Evolutionary conservation across 1,140 invertebrate genomes (phyloP).

Genomic region (Drosophila virilis): DNA sequence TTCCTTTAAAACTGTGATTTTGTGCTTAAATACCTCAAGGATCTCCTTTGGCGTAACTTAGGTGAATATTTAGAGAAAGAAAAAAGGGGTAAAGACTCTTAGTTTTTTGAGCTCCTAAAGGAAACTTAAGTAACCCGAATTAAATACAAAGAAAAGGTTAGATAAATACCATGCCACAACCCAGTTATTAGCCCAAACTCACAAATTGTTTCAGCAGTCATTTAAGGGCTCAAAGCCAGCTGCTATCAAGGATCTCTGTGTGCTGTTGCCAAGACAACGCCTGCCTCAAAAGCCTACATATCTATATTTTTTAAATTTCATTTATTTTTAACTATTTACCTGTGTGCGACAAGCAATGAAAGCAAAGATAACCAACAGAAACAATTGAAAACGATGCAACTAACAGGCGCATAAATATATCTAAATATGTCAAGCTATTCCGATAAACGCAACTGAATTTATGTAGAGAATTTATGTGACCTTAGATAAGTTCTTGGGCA

Average conservation of each 20-base stretch:
- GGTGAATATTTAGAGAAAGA: too few relatives aligned
- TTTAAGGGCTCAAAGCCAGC: neutral
- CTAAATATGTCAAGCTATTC: neutral
- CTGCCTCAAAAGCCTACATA: neutral
- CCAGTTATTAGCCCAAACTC: neutral
- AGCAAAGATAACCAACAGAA: neutral
- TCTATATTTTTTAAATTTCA: too few relatives aligned
- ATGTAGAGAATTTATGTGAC: constrained; percentile 9
- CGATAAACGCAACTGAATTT: neutral
- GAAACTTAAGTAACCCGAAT: too few relatives aligned
- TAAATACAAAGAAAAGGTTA: too few relatives aligned
- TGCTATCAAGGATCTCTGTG: neutral
- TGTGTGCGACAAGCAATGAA: neutral
- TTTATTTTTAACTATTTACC: too few relatives aligned
- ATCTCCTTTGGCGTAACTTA: too few relatives aligned
- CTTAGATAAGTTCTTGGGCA: constrained; percentile 9
- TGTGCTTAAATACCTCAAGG: neutral
- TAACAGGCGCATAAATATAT: neutral
- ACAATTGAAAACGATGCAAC: neutral
- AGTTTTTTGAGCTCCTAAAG: too few relatives aligned
- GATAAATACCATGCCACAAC: too few relatives aligned
- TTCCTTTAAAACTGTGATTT: neutral
- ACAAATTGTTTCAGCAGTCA: neutral
- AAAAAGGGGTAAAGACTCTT: too few relatives aligned
- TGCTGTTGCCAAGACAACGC: neutral